Evolutionary conservation across 2,888 invertebrate species (phyloP), one percentile per base, ranked within the genome.

Genomic region (Proisotoma minuta): DNA sequence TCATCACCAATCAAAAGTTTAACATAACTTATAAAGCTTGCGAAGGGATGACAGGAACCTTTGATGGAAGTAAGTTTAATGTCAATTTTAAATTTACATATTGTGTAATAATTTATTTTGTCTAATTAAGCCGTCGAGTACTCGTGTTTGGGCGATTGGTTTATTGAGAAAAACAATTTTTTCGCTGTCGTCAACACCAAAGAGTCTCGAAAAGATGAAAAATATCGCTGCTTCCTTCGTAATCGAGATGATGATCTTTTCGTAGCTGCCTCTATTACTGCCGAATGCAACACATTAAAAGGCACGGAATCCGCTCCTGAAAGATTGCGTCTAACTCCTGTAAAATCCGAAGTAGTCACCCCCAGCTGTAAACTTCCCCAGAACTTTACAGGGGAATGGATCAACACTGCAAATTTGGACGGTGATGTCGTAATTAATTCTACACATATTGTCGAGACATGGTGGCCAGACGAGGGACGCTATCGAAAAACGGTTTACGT

Each of bases 181-280:
- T 95, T 97, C 79, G 97, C 94, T 59, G 93, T 96, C n/a, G 92
- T 92, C 5, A 96, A 97, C 76, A 93, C 94, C 0, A 94, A 95
- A 75, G 94, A 96, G 78, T 94, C 95, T 5, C 85, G 95, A 74
- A 90, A 90, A 78, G 93, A 97, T 78, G 94, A 96, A 77, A 90
- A 90, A 76, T 97, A 93, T 77, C 84, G 96, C 43, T 97, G 97
- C 77, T 92, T 97, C 78, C 80, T 95, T 51, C 91, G 91, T 76
- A 94, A 95, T 83, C 85, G 94, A 75, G 94, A 95, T 77, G 94
- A 95, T 76, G 94, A 94, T 79, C 81, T 92, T 23, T 94, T 87
- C 74, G 85, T 95, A 75, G 93, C 94, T 70, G 91, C 90, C 1
- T 94, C 94, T 0, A 93, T 93, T 52, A 94, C 94, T 0, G 90